Conservation (phyloP, 35 echinoderm and acorn worm genomes). For the Holothuria glaberrima region DNA sequence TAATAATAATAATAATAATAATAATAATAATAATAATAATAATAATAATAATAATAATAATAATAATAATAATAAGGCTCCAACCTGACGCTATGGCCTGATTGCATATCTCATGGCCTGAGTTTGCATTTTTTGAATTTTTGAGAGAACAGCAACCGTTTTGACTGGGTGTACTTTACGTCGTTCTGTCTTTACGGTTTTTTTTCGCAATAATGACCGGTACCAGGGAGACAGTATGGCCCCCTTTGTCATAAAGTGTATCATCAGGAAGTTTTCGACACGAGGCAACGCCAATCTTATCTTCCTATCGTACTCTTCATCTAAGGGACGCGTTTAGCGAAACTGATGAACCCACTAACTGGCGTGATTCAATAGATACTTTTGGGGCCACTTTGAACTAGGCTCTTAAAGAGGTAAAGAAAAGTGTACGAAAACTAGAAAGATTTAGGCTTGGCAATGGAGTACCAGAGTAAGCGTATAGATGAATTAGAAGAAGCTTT, state of each 20-base stretch:
- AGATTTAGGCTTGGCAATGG: neutral
- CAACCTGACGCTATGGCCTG: too few species aligned
- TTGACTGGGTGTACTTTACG: too few species aligned
- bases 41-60: too few species aligned
- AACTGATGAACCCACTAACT: neutral
- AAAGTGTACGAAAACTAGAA: neutral
- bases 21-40: too few species aligned
- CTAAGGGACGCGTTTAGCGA: neutral
- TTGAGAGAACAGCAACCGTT: too few species aligned
- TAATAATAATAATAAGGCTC: too few species aligned
- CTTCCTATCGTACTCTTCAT: neutral
- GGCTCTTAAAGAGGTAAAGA: slow-evolving; percentile 4
- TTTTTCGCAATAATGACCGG: neutral
- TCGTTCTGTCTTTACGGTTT: too few species aligned
- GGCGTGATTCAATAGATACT: neutral
- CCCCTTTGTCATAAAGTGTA: neutral
- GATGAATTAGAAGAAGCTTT: neutral
- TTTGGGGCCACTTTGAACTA: neutral
- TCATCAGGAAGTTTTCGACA: neutral
- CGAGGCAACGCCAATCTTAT: neutral
- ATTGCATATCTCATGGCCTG: too few species aligned
- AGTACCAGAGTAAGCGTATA: neutral
- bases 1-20: too few species aligned
- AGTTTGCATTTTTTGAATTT: too few species aligned
- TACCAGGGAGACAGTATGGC: neutral